Base-by-base conservation (phyloP, 1,140 invertebrate species). In the Asbolus verrucosus region DNA sequence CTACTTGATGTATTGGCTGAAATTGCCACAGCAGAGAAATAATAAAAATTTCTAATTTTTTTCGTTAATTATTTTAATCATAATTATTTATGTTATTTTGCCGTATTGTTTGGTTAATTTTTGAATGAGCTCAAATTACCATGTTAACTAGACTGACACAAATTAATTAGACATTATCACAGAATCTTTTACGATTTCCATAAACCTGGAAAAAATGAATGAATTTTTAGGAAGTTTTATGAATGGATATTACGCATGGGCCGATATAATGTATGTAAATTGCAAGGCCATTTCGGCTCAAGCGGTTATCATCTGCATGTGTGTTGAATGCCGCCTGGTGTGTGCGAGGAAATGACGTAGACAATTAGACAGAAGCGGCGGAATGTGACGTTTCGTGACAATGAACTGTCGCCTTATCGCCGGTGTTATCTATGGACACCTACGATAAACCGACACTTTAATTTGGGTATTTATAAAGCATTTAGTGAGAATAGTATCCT, bases 341-440 rank as follows among this genome's bases (percentile, higher is more conserved):
- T 13, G 31, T 9, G 65, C 21, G 54, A 59, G 65, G 65, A 67
- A 67, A 30, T 67, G 65, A 67, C 65, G 65, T 67, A 67, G 43
- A 43, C 50, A 67, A 67, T 67, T 67, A 67, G 14, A 67, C 33
- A 43, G 41, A 38, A 41, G 39, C 43, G 43, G 43, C 43, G 65
- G 46, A 67, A 67, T 67, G 65, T 59, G 65, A 67, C 38, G 63
- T 65, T 41, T 67, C 65, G 65, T 67, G 65, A 67, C 65, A 67
- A 67, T 67, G 65, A 59, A 67, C 65, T 38, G 54, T 39, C 43
- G 50, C 65, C 24, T 67, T 67, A 67, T 67, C 65, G 65, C 33
- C 65, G 54, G 33, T 16, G 43, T 38, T 54, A 67, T 67, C 65
- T 67, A 59, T 59, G 36, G 43, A 59, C 50, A 67, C 65, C 43